Percentiles rank a stretch among this genome's conserved stretches.
These are phyloP conservation scores for Cyanistes caeruleus DNA, from an alignment of 2,113 vertebrate species.

Conservation along the genomic window DNA sequence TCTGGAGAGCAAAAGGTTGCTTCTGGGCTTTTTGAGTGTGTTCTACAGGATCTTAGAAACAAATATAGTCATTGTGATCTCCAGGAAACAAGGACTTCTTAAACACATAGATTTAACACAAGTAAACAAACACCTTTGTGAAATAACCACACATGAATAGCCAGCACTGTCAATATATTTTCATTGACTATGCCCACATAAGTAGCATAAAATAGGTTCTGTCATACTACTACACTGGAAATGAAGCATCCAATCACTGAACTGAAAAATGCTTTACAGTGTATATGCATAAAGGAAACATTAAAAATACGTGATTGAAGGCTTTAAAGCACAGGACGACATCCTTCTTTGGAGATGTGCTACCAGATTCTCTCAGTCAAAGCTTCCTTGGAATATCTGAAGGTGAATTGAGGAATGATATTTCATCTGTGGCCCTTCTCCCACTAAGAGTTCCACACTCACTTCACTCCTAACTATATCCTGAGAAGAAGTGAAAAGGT, in stretches of 20 bases:
- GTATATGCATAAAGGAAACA: background rate
- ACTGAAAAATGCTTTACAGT: background rate
- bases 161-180: background rate
- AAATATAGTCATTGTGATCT: background rate
- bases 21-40: background rate
- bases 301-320: background rate
- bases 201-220: background rate
- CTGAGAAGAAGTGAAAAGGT: background rate
- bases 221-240: background rate
- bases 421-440: background rate
- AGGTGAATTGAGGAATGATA: background rate
- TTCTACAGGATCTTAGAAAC: background rate
- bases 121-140: background rate
- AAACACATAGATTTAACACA: background rate
- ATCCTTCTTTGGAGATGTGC: background rate
- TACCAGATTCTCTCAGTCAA: background rate
- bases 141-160: background rate
- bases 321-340: background rate
- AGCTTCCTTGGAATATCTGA: background rate
- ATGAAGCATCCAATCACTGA: background rate
- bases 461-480: fast-evolving
- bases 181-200: background rate
- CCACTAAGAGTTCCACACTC: background rate
- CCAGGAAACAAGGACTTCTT: background rate
- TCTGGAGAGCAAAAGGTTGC: background rate